Conservation (phyloP, 2,113 vertebrate species). For the Colossoma macropomum region DNA sequence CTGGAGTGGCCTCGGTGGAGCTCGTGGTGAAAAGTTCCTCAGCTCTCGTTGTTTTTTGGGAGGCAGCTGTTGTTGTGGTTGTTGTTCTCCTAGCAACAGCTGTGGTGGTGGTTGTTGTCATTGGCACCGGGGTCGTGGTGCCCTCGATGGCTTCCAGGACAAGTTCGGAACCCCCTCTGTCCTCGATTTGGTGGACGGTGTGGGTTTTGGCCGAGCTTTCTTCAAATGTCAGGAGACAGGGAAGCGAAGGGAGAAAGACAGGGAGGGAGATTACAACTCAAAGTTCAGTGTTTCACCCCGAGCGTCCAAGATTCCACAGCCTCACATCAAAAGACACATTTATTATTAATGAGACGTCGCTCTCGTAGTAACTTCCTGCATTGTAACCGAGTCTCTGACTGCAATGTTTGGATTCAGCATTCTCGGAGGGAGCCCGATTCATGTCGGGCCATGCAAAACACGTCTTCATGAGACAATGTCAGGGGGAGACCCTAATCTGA, state of each 20-base stretch:
- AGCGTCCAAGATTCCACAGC: conserved; percentile 22
- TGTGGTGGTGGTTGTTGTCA: conserved; percentile 49
- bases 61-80: conserved; percentile 33
- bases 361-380: conserved; percentile 49
- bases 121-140: conserved; percentile 25
- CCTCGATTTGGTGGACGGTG: conserved; percentile 68
- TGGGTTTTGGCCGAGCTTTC: conserved; percentile 75
- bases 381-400: conserved; percentile 53
- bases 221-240: conserved; percentile 56
- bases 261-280: conserved; percentile 36
- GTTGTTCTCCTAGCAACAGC: conserved; percentile 24
- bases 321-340: conserved; percentile 59
- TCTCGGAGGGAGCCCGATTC: conserved; percentile 39
- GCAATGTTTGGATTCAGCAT: conserved; percentile 44
- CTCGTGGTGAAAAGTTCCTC: conserved; percentile 3
- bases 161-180: conserved; percentile 68
- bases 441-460: conserved; percentile 56
- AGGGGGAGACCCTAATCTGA: conserved; percentile 39
- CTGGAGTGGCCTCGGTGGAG: conserved; percentile 17
- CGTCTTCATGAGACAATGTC: conserved; percentile 41
- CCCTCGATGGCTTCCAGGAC: conserved; percentile 60
- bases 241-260: background rate
- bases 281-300: conserved; percentile 36
- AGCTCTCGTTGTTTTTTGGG: conserved; percentile 50
- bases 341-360: conserved; percentile 54